phyloP scores from a whole-genome alignment of 1,140 invertebrate genomes.

The Condylostylus longicornis region DNA sequence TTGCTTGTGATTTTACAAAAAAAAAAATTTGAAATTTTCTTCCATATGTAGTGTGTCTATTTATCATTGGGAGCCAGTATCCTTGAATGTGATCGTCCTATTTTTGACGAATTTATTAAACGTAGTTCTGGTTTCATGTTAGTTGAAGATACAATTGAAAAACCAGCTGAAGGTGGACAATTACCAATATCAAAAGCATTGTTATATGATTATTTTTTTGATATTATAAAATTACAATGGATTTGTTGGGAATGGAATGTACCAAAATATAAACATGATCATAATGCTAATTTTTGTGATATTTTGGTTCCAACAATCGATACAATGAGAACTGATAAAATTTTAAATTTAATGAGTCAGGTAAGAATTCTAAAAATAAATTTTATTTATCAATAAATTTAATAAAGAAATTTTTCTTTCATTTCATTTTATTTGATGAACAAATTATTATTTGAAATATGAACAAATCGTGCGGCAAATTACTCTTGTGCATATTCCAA shows the following conservation, averaged over 20 bases:
- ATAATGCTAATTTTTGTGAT: conserved; percentile 52
- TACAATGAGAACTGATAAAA: conserved; percentile 61
- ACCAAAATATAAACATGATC: conserved; percentile 56
- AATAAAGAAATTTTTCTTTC: conserved; percentile 5
- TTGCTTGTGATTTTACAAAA: too few relatives aligned
- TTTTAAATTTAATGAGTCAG: conserved; percentile 62
- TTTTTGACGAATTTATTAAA: conserved; percentile 71
- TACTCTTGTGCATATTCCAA: too few relatives aligned
- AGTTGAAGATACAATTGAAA: conserved; percentile 44
- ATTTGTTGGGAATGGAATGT: conserved; percentile 70
- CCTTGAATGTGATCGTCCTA: conserved; percentile 44
- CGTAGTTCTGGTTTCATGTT: conserved; percentile 51
- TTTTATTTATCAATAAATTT: neutral
- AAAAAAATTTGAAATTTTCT: neutral
- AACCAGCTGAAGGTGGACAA: conserved; percentile 46
- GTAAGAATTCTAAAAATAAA: conserved; percentile 29
- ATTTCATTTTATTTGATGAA: neutral
- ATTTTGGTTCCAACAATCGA: conserved; percentile 82
- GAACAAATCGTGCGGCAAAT: too few relatives aligned
- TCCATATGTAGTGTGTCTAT: conserved; percentile 45
- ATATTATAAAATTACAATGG: conserved; percentile 51
- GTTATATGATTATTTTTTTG: conserved; percentile 69
- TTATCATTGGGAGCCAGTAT: conserved; percentile 70
- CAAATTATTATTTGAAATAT: too few relatives aligned
- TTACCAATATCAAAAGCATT: conserved; percentile 45